These are phyloP conservation scores for Creontiades dilutus DNA, from an alignment of 2,888 invertebrate genomes.

Conservation along the genomic window DNA sequence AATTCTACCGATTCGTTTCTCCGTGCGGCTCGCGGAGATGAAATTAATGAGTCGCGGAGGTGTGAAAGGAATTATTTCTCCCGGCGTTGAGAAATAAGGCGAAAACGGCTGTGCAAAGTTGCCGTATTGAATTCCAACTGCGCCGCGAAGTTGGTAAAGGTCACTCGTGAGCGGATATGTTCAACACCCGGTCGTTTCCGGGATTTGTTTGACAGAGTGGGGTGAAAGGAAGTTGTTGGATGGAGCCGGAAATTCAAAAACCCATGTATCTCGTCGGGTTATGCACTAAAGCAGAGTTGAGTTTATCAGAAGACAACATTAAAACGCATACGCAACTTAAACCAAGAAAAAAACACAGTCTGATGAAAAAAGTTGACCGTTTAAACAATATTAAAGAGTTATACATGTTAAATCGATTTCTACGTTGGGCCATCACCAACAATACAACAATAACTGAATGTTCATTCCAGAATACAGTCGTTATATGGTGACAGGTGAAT, in stretches of 20 bases:
- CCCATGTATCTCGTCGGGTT: too few relatives aligned
- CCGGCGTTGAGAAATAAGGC: constrained; percentile 5
- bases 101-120: background rate
- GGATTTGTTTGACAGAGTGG: background rate
- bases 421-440: too few relatives aligned
- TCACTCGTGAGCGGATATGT: background rate
- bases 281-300: too few relatives aligned
- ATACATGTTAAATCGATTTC: too few relatives aligned
- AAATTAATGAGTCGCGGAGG: background rate
- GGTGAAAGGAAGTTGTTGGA: background rate
- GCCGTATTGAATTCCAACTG: background rate
- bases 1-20: background rate
- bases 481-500: too few relatives aligned
- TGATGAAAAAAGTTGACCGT: too few relatives aligned
- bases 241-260: background rate
- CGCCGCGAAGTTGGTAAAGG: background rate
- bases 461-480: too few relatives aligned
- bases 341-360: too few relatives aligned
- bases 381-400: too few relatives aligned
- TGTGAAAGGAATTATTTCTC: background rate
- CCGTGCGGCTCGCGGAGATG: background rate
- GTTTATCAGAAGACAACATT: too few relatives aligned
- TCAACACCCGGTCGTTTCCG: background rate
- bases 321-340: too few relatives aligned
- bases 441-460: too few relatives aligned